Percentiles rank a stretch among this genome's conserved stretches.
These are phyloP conservation scores for Lepus oiostolus DNA, from an alignment of 2,797 vertebrate genomes.

Conservation along the genomic window DNA sequence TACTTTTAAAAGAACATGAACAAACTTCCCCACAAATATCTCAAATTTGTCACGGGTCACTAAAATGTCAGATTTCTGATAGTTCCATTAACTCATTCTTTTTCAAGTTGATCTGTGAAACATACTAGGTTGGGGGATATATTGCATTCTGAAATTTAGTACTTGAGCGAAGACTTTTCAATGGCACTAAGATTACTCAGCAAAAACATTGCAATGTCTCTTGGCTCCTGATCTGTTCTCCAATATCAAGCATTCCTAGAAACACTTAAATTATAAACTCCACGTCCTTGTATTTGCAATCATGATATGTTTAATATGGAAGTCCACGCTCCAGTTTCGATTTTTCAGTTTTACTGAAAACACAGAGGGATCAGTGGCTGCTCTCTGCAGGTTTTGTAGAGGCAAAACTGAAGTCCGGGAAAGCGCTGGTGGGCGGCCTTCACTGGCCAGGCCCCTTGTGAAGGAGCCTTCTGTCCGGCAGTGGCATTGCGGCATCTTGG, in stretches of 20 bases:
- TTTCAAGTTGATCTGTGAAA: constrained; percentile 67
- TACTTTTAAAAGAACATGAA: constrained; percentile 67
- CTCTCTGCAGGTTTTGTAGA: constrained; percentile 72
- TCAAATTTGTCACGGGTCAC: constrained; percentile 60
- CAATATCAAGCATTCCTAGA: neutral
- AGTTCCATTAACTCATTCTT: constrained; percentile 69
- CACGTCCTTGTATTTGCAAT: constrained; percentile 25
- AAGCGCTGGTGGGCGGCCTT: constrained; percentile 90
- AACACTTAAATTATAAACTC: constrained; percentile 33
- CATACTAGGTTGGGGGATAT: constrained; percentile 30
- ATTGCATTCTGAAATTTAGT: constrained; percentile 48
- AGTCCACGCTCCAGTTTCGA: constrained; percentile 40
- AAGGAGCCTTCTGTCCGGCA: constrained; percentile 92
- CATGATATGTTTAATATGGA: constrained; percentile 17
- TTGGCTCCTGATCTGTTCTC: constrained; percentile 54
- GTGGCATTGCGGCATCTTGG: constrained; percentile 92
- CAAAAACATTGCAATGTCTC: neutral
- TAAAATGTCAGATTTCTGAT: constrained; percentile 71
- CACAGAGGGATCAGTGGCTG: constrained; percentile 55
- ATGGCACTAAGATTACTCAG: constrained; percentile 14
- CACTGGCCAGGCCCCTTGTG: constrained; percentile 91
- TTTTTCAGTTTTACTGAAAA: constrained; percentile 62
- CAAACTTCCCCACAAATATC: constrained; percentile 74
- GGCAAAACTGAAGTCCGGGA: constrained; percentile 83
- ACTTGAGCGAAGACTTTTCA: constrained; percentile 26